Base-by-base conservation (phyloP, 2,113 vertebrate species). In the Cyprinodon tularosa region DNA sequence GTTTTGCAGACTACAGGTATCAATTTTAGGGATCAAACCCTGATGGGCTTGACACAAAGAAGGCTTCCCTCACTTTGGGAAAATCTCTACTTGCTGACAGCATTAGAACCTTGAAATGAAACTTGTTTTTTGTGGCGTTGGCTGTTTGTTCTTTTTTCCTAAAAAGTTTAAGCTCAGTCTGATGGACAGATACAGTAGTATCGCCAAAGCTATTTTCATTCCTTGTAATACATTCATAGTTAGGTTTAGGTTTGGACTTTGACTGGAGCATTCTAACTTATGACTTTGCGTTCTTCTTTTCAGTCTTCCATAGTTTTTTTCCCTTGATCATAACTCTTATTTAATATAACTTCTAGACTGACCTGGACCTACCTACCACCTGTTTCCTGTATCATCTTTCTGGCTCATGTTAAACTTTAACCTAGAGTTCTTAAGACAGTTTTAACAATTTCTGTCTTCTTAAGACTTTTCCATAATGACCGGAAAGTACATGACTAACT, bases 1-100 rank as follows among this genome's bases (percentile, higher is more conserved):
- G 75, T 65, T 84, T 88, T 66, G 74, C 65, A 67, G 61, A 71
- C 76, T 12, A 62, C n/a, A 48, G 50, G 42, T 76, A 76, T 50
- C 37, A 70, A 61, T 74, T 12, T 66, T 38, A 40, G 62, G 71
- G 64, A 72, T 17, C 80, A 71, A 65, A 50, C 50, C 78, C 69
- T 68, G 70, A 69, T 53, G 20, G 42, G 53, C 68, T 42, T 71
- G 50, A 57, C 22, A 29, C 5, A 57, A 72, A 40, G 36, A 59
- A 29, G 66, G 64, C 42, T 45, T 72, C 68, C 50, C 65, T 37
- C 5, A 29, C 29, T 80, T 65, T 22, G 69, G 44, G 50, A 67
- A 47, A 83, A 72, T 67, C 48, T 47, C 50, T 60, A 42, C 72
- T 47, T 48, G 63, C 13, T 42, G 29, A 77, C 59, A 14, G 57